Evolutionary conservation across 2,888 invertebrate genomes (phyloP).

Genomic region (Rosalia funebris): DNA sequence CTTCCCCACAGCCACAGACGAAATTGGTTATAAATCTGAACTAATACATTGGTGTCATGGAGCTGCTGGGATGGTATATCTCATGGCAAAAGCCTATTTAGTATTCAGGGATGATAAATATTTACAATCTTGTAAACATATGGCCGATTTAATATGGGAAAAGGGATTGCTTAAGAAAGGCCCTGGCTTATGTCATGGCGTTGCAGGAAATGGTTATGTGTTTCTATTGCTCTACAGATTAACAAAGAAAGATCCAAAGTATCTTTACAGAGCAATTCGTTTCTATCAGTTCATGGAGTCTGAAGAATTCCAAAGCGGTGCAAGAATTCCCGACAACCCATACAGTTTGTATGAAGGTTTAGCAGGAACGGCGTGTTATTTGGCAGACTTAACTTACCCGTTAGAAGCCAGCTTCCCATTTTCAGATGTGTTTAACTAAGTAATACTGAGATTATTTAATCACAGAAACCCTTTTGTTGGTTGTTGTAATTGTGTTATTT

Average conservation of each 20-base stretch:
- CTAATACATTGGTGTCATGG: slow-evolving; percentile 94
- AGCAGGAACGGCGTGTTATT: slow-evolving; percentile 86
- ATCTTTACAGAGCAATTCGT: slow-evolving; percentile 77
- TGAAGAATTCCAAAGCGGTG: slow-evolving; percentile 72
- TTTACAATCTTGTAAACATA: slow-evolving; percentile 72
- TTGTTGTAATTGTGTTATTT: too few relatives aligned
- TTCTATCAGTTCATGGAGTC: slow-evolving; percentile 81
- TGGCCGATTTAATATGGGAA: slow-evolving; percentile 83
- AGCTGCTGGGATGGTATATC: slow-evolving; percentile 80
- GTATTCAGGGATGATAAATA: slow-evolving; percentile 80
- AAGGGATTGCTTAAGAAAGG: slow-evolving; percentile 87
- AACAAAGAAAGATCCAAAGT: slow-evolving; percentile 74
- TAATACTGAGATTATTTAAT: too few relatives aligned
- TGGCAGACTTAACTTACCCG: slow-evolving; percentile 80
- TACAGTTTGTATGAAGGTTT: slow-evolving; percentile 88
- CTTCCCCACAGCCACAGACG: slow-evolving; percentile 72
- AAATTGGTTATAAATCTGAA: slow-evolving; percentile 72
- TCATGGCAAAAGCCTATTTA: slow-evolving; percentile 83
- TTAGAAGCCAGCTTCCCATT: slow-evolving; percentile 84
- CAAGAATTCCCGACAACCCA: slow-evolving; percentile 82
- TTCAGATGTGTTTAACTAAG: slow-evolving; percentile 73
- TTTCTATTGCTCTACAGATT: slow-evolving; percentile 80
- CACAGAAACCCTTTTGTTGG: too few relatives aligned
- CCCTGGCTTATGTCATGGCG: slow-evolving; percentile 90
- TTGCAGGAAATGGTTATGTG: slow-evolving; percentile 85